Evolutionary conservation across 2,797 vertebrate species (phyloP), one percentile per base, ranked within the genome.

Genomic region (Poliocrania exsul): DNA sequence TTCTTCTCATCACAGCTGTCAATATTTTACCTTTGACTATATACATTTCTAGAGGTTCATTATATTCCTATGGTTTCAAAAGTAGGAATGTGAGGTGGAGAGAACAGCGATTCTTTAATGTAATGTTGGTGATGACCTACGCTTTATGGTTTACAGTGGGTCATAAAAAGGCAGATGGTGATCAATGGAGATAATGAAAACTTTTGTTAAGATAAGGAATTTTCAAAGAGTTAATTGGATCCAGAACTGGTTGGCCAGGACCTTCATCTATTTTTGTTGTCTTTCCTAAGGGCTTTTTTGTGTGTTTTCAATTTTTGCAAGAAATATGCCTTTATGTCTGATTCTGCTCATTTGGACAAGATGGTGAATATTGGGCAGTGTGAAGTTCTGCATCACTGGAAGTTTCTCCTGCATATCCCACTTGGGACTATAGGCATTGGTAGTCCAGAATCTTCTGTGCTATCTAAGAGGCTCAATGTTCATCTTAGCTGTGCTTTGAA

Each of bases 1-100:
- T 88, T 95, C 53, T 79, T 96, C 85, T 87, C n/a, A 75, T 91
- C 84, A 65, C 88, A 82, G 82, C 47, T 93, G 86, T 90, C 74
- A 90, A 42, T 46, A 56, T 93, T 93, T 86, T 92, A 93, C 20
- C 77, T 88, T 89, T 81, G 84, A 65, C 77, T 77, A 7, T 72
- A 40, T 90, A 58, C 21, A 40, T 92, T 83, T 64, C 69, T 65
- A 93, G 44, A 66, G 19, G 23, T 28, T 93, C 10, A 21, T 90
- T 92, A 38, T 91, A 89, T 93, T 96, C 69, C 66, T 67, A 54
- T 7, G 5, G 65, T 60, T 96, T 91, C 81, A 90, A 85, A 88
- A 61, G 83, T 29, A 33, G 38, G 29, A 46, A 26, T 37, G n/a
- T 46, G n/a, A 37, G 25, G 25, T 81, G 50, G 70, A 85, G 74